Base-by-base conservation (phyloP, 2,113 vertebrate genomes). In the Carollia perspicillata region DNA sequence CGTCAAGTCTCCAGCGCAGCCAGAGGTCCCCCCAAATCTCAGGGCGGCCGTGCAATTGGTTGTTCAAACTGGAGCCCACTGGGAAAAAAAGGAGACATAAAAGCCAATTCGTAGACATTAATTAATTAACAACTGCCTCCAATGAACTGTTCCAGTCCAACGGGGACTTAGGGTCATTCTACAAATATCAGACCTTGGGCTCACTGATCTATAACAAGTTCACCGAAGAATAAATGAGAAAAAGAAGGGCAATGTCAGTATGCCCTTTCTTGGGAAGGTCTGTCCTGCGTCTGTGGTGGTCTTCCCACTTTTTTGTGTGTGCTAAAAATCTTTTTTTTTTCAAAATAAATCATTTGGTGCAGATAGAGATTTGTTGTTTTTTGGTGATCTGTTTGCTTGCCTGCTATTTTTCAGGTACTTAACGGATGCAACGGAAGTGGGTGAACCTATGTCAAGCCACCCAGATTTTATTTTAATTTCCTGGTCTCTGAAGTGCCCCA, bases 331-430 rank as follows among this genome's bases (percentile, higher is more conserved):
- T 40, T 69, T 47, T 74, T 69, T 47, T 74, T 87, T 37, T 13
- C 5, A 44, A 87, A 81, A 58, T 30, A 87, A 93, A 77, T 47
- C 20, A 18, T 14, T 18, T 35, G 30, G 16, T 72, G 44, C 74
- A 63, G 71, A 33, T 4, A 33, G 23, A 7, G 5, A 35, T 68
- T n/a, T 49, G 30, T 83, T 44, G 40, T 16, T 51, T 65, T 75
- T 53, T 68, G 77, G 42, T 42, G 13, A 72, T 71, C 44, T 66
- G 42, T 60, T 87, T 63, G 60, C n/a, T 91, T 88, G 35, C 9
- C 84, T 47, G 30, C 33, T 92, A 71, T 71, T 95, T 95, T 87
- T 68, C 37, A 86, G 81, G 90, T 63, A 58, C 18, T 90, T 80
- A 69, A 60, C 14, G 37, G 49, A 33, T 66, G 49, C 58, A 71